Evolutionary conservation across 2,797 vertebrate species (phyloP).

Genomic region (Hoplostethus atlanticus): DNA sequence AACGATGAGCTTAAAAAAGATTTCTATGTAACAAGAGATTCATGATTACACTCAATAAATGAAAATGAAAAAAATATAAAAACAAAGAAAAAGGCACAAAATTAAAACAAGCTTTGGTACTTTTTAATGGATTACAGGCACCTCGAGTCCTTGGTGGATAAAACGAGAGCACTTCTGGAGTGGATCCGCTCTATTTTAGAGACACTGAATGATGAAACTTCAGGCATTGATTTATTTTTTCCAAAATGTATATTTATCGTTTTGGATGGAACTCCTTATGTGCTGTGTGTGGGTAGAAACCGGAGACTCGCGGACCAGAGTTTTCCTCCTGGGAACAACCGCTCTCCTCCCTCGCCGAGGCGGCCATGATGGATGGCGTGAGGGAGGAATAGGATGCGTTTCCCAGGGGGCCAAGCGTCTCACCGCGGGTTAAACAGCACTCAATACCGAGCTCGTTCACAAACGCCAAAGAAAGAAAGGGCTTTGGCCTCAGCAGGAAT

Average conservation of each 20-base stretch:
- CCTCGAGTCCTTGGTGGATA: conserved; percentile 16
- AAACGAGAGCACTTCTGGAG: conserved; percentile 41
- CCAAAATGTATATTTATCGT: conserved; percentile 54
- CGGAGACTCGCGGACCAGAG: conserved; percentile 27
- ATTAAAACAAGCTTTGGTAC: conserved; percentile 46
- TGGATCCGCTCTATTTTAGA: conserved; percentile 7
- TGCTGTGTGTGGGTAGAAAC: conserved; percentile 50
- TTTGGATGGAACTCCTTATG: conserved; percentile 23
- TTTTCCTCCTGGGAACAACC: conserved; percentile 40
- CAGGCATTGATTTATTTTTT: conserved; percentile 50
- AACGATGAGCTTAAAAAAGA: too few relatives aligned
- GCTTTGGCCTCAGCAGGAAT: neutral
- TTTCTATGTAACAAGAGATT: neutral
- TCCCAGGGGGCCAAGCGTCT: conserved; percentile 65
- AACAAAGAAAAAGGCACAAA: conserved; percentile 5
- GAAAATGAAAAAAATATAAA: conserved; percentile 5
- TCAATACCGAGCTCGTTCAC: conserved; percentile 60
- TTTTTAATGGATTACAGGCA: conserved; percentile 1
- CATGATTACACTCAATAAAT: neutral
- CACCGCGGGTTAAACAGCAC: conserved; percentile 77
- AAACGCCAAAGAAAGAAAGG: neutral
- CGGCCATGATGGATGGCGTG: conserved; percentile 73
- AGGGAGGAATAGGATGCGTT: conserved; percentile 59
- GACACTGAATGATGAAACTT: conserved; percentile 41
- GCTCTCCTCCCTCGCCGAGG: conserved; percentile 37